Base-by-base conservation (phyloP, 2,888 invertebrate species). In the Athrips mouffetella region DNA sequence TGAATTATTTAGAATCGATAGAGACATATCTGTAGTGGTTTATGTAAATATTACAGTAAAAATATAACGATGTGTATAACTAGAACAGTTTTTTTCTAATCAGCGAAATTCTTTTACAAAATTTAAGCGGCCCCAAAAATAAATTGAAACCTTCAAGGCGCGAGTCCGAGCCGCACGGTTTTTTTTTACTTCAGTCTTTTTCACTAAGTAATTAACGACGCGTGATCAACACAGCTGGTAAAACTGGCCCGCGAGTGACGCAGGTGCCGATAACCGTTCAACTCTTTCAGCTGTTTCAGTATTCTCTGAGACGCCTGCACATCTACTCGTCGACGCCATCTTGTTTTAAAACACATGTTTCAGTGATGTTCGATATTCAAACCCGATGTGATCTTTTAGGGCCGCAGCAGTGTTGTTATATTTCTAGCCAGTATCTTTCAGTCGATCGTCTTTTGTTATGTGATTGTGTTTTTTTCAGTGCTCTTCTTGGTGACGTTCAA, bases 231-330 rank as follows among this genome's bases (percentile, higher is more conserved):
- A n/a, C 1, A 7, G 3, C 10, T 35, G n/a, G 20, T n/a, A 18
- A 10, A 37, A 21, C 37, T 20, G 37, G 20, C 3, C 37, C 37
- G 2, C 20, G 3, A n/a, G 21, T 37, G 37, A 37, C 37, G 37
- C 18, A 10, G 4, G 20, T 11, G 37, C 37, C 16, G n/a, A 6
- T n/a, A n/a, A 20, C 3, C 20, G n/a, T 10, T 20, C 37, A 37
- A 20, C n/a, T 21, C 54, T 53, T 60, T 60, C 70, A 65, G 59
- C 50, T 42, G 52, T 66, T 72, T 71, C 72, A 79, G 78, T 78
- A 48, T 52, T 57, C 57, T 58, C 62, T 58, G 57, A 48, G 55
- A 54, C 41, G 52, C 53, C 52, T 52, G 45, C 54, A 57, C 47
- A 52, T 35, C 52, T 23, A 55, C 55, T 20, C 37, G 37, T 2